Base-by-base conservation (phyloP, 2,113 vertebrate genomes). In the Choloepus hoffmanni region DNA sequence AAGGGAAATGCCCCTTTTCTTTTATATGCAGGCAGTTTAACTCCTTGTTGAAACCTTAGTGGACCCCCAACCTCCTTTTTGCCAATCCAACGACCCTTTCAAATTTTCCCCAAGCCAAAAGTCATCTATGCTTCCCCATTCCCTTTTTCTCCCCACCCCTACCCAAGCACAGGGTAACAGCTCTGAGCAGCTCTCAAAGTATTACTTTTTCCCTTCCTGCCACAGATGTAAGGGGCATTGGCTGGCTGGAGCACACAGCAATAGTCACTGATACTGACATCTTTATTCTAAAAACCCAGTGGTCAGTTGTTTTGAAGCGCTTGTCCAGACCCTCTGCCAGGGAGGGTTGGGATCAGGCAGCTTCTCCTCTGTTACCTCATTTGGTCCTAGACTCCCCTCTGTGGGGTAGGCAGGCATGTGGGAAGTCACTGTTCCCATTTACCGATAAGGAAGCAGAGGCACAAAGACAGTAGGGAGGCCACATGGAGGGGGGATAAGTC, bases 111-210 rank as follows among this genome's bases (percentile, higher is more conserved):
- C 12, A 70, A 76, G 72, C 36, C 76, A 60, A 91, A 70, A 60
- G 2, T 26, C 19, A 24, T 70, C 50, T 85, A 65, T 89, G 78
- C 62, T 45, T 33, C 62, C 50, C 43, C 13, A 26, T 5, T 58
- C 65, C 33, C 33, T 50, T 67, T 58, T 88, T 89, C 43, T 50
- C 9, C 43, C 48, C 73, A 36, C 33, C 21, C 33, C 55, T 55
- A 83, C 36, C 36, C 36, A 36, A 36, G 60, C 63, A 50, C 2
- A 8, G 40, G 48, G 24, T 73, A 14, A 78, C 15, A 81, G 43
- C 62, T 93, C 65, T 40, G 28, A 89, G 24, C 26, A 85, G 19
- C 85, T 86, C 90, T 82, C 60, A 55, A 26, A 89, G 82, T n/a
- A 62, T 55, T 26, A 45, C 67, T 30, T 78, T 95, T 43, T 43